These are phyloP conservation scores for Motacilla tschutschensis DNA, from an alignment of 2,113 vertebrate species.

Conservation along the genomic window DNA sequence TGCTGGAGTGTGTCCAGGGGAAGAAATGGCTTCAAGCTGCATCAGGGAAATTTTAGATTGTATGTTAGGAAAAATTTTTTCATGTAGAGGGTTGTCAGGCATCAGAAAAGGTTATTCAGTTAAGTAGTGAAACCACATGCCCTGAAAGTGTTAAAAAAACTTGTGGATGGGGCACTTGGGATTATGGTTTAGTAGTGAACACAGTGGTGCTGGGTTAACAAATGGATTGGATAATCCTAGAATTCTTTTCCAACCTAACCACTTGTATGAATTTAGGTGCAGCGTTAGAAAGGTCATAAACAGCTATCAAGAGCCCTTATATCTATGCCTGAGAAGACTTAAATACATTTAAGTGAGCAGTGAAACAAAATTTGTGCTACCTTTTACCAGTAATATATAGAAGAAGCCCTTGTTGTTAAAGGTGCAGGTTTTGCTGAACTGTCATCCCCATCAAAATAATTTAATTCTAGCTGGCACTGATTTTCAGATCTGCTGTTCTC, in stretches of 20 bases:
- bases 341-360: neutral
- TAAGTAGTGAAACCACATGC: neutral
- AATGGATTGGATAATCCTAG: neutral
- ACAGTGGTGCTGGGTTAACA: neutral
- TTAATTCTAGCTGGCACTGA: neutral
- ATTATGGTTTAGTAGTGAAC: neutral
- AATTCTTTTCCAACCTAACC: neutral
- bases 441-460: neutral
- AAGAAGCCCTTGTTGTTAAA: neutral
- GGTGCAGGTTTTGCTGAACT: neutral
- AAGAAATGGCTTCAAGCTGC: neutral
- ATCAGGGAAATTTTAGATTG: neutral
- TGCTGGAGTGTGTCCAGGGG: neutral
- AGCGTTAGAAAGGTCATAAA: neutral
- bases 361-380: neutral
- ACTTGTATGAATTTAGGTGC: neutral
- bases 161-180: neutral
- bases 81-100: neutral
- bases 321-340: neutral
- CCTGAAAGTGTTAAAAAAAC: neutral
- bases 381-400: neutral
- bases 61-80: neutral
- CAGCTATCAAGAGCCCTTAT: neutral
- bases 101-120: neutral
- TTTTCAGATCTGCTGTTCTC: neutral